Percentiles rank a stretch among this genome's conserved stretches.
Conservation (phyloP, 2,888 invertebrate genomes). For the Silvanus unidentatus region DNA sequence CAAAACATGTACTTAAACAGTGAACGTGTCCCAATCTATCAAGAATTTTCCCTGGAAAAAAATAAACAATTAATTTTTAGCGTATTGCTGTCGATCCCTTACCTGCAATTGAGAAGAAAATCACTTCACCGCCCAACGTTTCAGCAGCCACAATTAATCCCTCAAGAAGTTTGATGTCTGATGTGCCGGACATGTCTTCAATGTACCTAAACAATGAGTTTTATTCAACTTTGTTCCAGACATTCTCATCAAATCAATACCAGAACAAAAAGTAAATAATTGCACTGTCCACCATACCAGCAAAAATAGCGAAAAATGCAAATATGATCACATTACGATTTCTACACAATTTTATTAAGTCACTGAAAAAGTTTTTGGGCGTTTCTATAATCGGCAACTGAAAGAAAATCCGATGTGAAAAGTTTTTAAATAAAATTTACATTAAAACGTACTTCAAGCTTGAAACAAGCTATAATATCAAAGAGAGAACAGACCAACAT, state of each 20-base stretch:
- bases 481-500: slow-evolving; percentile 58
- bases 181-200: slow-evolving; percentile 62
- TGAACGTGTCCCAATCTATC: slow-evolving; percentile 71
- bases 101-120: slow-evolving; percentile 71
- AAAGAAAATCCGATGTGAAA: slow-evolving; percentile 25
- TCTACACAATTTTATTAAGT: slow-evolving; percentile 57
- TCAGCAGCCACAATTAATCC: slow-evolving; percentile 74
- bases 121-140: slow-evolving; percentile 70
- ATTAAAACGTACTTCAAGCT: slow-evolving; percentile 49
- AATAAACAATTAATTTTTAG: slow-evolving; percentile 2
- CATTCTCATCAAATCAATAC: neutral
- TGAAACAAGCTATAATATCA: slow-evolving; percentile 63
- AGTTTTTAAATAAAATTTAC: neutral
- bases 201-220: slow-evolving; percentile 55
- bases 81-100: neutral
- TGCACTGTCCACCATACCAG: slow-evolving; percentile 73
- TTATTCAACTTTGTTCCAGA: neutral
- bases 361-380: slow-evolving; percentile 63
- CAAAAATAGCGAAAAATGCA: slow-evolving; percentile 65
- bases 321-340: slow-evolving; percentile 64
- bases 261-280: slow-evolving; percentile 65
- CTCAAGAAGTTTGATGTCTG: slow-evolving; percentile 69
- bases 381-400: slow-evolving; percentile 65
- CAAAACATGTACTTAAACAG: slow-evolving; percentile 70
- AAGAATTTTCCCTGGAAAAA: slow-evolving; percentile 64